Base-by-base conservation (phyloP, 2,888 invertebrate genomes). In the Spatulosminthurus flaviceps region DNA sequence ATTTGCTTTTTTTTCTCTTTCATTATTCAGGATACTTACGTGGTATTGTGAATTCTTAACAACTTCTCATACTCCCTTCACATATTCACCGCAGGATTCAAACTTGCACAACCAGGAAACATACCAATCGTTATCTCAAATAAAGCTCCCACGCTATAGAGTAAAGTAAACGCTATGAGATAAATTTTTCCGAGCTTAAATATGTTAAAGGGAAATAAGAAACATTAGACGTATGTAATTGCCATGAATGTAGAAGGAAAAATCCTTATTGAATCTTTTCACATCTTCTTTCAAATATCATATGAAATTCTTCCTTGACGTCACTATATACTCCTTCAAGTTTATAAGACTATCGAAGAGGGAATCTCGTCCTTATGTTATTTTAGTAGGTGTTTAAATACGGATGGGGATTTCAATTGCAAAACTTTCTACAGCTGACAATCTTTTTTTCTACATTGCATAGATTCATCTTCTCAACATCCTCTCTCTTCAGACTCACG, bases 191-290 rank as follows among this genome's bases (percentile, higher is more conserved):
- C 60, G 60, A 9, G 60, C 60, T 43, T 43, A 13, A 43, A 60
- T 60, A 21, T 16, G n/a, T 21, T 5, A 60, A 60, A 60, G 2
- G 16, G 16, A 19, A 60, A 13, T 60, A 60, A 4, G 21, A 4
- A 16, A 2, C 21, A 13, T 43, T 21, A 60, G 4, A 60, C 2
- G 16, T 60, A 13, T 16, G 5, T 21, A 60, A 60, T 21, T 21
- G 16, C n/a, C 26, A 29, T 69, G n/a, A 34, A 19, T 41, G n/a
- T 2, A 69, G 4, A 29, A 29, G 4, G 29, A 69, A 21, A 69
- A 34, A 66, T 28, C 34, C 34, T 64, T 75, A 64, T 64, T 61
- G 64, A 61, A 66, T 75, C 75, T 75, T 64, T 66, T 75, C 75
- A 64, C 34, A 75, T 75, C 34, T 61, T 41, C 41, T 41, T 41